Conservation (phyloP, 1,140 invertebrate species). For the Polyergus mexicanus region DNA sequence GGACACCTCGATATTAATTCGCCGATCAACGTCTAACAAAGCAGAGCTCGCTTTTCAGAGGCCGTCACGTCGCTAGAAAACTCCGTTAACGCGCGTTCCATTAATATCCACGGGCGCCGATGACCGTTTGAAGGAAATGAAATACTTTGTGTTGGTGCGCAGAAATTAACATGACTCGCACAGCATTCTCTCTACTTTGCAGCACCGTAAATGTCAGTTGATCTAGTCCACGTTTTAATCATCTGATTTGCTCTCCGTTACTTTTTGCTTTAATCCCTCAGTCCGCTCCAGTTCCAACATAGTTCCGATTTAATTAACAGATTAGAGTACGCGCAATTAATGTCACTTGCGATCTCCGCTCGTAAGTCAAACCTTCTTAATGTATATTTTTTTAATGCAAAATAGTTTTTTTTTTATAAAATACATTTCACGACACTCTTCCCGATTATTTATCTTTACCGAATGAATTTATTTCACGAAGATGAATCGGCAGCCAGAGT, state of each 20-base stretch:
- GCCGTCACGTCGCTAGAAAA: constrained; percentile 70
- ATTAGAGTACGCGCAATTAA: constrained; percentile 49
- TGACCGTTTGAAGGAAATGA: constrained; percentile 66
- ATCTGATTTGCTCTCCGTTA: constrained; percentile 56
- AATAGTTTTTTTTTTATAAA: not conserved
- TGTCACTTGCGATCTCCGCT: constrained; percentile 27
- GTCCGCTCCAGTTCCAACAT: not conserved
- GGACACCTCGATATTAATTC: constrained; percentile 52
- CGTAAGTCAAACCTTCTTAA: constrained; percentile 12
- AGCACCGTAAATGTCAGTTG: constrained; percentile 41
- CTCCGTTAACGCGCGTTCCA: constrained; percentile 65
- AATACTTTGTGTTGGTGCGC: constrained; percentile 46
- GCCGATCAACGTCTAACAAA: constrained; percentile 44
- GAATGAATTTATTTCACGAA: constrained; percentile 26
- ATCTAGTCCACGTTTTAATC: constrained; percentile 59
- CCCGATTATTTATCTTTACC: constrained; percentile 1
- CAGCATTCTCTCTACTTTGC: constrained; percentile 34
- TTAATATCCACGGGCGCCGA: constrained; percentile 57
- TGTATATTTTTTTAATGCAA: not conserved
- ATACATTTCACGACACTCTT: not conserved
- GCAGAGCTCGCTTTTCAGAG: constrained; percentile 65
- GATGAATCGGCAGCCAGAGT: constrained; percentile 44
- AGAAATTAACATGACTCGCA: constrained; percentile 57
- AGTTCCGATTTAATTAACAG: constrained; percentile 61
- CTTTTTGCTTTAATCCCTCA: constrained; percentile 50